Evolutionary conservation across 23 tunicate species (phyloP), one percentile per base, ranked within the genome.

Genomic region (Corella eumyota): DNA sequence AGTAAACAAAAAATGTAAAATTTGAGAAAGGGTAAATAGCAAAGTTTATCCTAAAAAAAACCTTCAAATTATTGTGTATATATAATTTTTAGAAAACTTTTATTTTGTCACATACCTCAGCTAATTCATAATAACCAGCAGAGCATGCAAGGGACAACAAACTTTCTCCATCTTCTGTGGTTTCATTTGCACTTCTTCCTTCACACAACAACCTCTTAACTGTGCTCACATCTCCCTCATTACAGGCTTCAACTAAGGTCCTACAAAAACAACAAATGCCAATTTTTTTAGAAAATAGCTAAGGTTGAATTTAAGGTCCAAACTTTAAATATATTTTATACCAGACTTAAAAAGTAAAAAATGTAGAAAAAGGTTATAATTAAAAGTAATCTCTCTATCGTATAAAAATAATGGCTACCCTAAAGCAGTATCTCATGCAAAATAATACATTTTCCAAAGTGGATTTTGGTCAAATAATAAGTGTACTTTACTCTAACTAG

Each of bases 141-240:
- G 96, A 66, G 76, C 96, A 88, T 13, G 96, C 96, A 26, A 88
- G 74, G 57, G 86, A 73, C 24, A 88, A 54, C 9, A 88, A 65
- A 57, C 81, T 78, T 62, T 88, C 96, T 0, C 96, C 96, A 50
- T 88, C 96, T 57, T 88, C 96, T 19, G 95, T 86, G 19, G 96
- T 79, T 55, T 88, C 96, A 47, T 88, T 85, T 21, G 85, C 81
- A 59, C 79, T 78, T n/a, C 72, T 55, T 0, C 96, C 96, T 55
- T 78, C 88, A 45, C 61, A 66, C 37, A 88, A 32, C 30, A 88
- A 34, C 34, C 57, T 72, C 7, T 78, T 81, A 17, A 88, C 96
- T 2, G 96, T 70, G 47, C 54, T 65, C 30, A 88, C 88, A 50
- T 88, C 96, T 5, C 96, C 88, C 45, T 88, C 83, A 45, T 74